Percentiles rank a stretch among this genome's conserved stretches.
These are phyloP conservation scores for Setipinna tenuifilis DNA, from an alignment of 2,797 vertebrate genomes.

Conservation along the genomic window DNA sequence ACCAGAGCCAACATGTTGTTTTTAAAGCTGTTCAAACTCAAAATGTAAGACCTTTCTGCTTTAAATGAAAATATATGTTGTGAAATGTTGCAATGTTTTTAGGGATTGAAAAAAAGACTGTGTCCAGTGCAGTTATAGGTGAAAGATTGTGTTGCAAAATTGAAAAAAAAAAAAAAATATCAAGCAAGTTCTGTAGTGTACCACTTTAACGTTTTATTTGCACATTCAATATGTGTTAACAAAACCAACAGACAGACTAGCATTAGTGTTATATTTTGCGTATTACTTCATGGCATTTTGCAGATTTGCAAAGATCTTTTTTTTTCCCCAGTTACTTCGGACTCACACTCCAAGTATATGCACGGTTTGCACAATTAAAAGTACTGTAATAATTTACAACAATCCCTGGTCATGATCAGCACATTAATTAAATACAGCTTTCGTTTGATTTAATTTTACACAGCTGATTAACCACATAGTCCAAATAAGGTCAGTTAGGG, in stretches of 20 bases:
- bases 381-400: conserved; percentile 30
- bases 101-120: background rate
- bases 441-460: background rate
- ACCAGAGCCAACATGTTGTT: too few relatives aligned
- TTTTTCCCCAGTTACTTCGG: conserved; percentile 48
- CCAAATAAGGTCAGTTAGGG: conserved; percentile 12
- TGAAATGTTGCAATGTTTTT: background rate
- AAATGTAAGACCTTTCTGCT: background rate
- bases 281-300: conserved; percentile 72
- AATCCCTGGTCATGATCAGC: conserved; percentile 27
- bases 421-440: conserved; percentile 19
- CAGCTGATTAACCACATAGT: conserved; percentile 6
- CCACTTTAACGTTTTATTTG: conserved; percentile 83
- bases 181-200: conserved; percentile 62
- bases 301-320: conserved; percentile 53
- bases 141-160: background rate
- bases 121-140: background rate
- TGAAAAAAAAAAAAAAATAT: background rate
- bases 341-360: conserved; percentile 39
- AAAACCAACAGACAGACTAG: conserved; percentile 86
- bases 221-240: conserved; percentile 83
- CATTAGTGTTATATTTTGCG: conserved; percentile 77
- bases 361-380: conserved; percentile 36
- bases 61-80: background rate
- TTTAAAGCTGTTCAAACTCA: background rate